Evolutionary conservation across 2,113 vertebrate species (phyloP), one percentile per base, ranked within the genome.

Genomic region (Leptobrachium leishanense): DNA sequence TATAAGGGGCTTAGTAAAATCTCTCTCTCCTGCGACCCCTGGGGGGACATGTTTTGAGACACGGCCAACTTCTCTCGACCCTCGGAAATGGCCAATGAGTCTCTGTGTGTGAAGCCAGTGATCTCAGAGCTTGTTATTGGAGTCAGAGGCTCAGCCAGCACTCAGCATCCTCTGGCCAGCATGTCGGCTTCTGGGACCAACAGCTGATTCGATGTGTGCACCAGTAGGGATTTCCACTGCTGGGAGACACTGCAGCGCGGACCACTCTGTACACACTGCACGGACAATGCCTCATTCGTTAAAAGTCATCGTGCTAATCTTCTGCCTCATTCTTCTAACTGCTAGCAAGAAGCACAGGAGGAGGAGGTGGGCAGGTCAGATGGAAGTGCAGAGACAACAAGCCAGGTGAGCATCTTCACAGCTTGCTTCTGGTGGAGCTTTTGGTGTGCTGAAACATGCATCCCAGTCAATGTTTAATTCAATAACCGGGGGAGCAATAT

Each of bases 291-390:
- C 88, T 90, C 82, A 80, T 81, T 90, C 90, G 73, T 54, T 86
- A 70, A 92, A 92, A 85, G 69, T 95, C 41, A 69, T 94, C 81
- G 82, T 95, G 10, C 59, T 95, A 2, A 83, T 94, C 4, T 82
- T 95, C 72, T 97, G 92, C 74, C 76, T 95, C 74, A 72, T 89
- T 57, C 83, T 94, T 75, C 83, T 94, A 1, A 93, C 82, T 77
- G 95, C 95, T 41, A 93, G 94, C 86, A 90, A 89, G 75, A 97
- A 89, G 55, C 90, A 92, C 85, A 89, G 91, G 85, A 95, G 86
- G 77, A 95, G 87, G 88, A 91, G 94, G 55, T 94, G 94, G 93
- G 89, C 92, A 0, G 88, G 86, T 43, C 91, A 93, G 65, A 72
- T 88, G 82, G 94, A 94, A 79, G 74, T 82, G 11, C 88, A 89